Conservation (phyloP, 2,797 vertebrate species). For the Chanos chanos region DNA sequence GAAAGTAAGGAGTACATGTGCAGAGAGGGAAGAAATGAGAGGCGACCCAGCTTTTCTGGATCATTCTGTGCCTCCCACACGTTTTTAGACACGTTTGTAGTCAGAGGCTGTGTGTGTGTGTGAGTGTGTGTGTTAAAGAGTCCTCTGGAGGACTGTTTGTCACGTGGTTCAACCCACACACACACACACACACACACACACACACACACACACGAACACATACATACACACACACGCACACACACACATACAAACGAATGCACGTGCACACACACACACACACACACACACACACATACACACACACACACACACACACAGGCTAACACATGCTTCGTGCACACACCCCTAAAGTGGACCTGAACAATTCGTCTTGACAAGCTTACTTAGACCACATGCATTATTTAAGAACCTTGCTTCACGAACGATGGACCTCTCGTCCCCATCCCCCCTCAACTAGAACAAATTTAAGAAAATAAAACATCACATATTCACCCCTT, state of each 20-base stretch:
- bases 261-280: too few relatives aligned
- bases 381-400: conserved; percentile 68
- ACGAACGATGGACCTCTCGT: conserved; percentile 44
- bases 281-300: not conserved
- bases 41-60: conserved; percentile 21
- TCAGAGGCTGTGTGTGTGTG: not conserved
- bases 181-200: conserved; percentile 17
- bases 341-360: not conserved
- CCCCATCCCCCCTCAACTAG: conserved; percentile 9
- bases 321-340: not conserved
- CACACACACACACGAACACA: conserved; percentile 20
- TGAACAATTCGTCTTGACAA: conserved; percentile 53
- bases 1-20: too few relatives aligned
- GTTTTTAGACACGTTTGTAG: conserved; percentile 30
- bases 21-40: conserved; percentile 3
- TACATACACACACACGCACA: conserved; percentile 1
- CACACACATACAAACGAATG: too few relatives aligned
- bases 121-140: conserved; percentile 7
- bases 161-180: conserved; percentile 35
- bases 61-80: conserved; percentile 27
- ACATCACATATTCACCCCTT: too few relatives aligned
- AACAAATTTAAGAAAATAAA: not conserved
- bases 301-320: conserved; percentile 7
- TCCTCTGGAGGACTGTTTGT: conserved; percentile 27
- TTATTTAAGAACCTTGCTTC: conserved; percentile 64